Conservation (phyloP, 2,797 vertebrate genomes). For the Neomorphus geoffroyi region DNA sequence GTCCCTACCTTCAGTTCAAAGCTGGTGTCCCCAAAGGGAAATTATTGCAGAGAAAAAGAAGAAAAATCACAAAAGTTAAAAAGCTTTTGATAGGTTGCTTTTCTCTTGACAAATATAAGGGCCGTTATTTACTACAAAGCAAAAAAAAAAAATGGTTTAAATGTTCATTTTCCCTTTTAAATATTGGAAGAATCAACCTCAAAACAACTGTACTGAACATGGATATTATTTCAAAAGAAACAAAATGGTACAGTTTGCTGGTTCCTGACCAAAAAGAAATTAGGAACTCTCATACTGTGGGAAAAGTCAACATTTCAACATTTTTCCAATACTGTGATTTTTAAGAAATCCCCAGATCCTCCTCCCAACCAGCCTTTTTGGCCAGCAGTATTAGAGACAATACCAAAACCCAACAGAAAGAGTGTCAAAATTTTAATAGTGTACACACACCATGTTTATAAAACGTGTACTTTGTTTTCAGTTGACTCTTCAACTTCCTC, state of each 20-base stretch:
- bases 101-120: not conserved
- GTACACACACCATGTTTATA: not conserved
- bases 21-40: not conserved
- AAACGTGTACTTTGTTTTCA: not conserved
- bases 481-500: not conserved
- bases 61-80: not conserved
- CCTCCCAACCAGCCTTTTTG: not conserved
- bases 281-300: not conserved
- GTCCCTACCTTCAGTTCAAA: not conserved
- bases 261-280: not conserved
- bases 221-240: not conserved
- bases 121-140: not conserved
- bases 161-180: not conserved
- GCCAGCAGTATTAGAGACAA: not conserved
- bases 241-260: not conserved
- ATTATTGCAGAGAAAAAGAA: not conserved
- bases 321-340: slow-evolving; percentile 22
- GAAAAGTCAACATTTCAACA: slow-evolving; percentile 40
- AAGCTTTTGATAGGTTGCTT: not conserved
- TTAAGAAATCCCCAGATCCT: slow-evolving; percentile 44
- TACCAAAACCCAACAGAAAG: slow-evolving; percentile 19
- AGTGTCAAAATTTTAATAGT: not conserved
- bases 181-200: not conserved
- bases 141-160: not conserved
- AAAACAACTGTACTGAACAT: not conserved